phyloP scores from a whole-genome alignment of 2,797 vertebrate species.

The Otolemur crassicaudatus region DNA sequence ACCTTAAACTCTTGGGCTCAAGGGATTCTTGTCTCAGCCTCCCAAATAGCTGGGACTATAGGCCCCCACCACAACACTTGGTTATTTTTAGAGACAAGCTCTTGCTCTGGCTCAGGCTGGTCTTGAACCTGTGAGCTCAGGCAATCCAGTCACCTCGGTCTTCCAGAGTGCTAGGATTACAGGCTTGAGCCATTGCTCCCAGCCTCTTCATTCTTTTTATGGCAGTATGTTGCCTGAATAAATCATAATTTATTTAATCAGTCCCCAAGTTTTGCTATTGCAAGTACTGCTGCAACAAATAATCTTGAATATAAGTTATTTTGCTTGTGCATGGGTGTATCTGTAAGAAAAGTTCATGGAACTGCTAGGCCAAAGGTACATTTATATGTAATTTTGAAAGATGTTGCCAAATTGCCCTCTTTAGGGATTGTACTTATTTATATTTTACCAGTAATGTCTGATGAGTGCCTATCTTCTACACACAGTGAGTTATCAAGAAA shows the following conservation, averaged over 20 bases:
- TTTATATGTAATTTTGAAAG: slow-evolving; percentile 38
- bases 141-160: too few relatives aligned
- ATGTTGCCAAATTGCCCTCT: slow-evolving; percentile 8
- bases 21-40: too few relatives aligned
- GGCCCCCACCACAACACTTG: too few relatives aligned
- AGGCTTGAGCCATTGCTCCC: too few relatives aligned
- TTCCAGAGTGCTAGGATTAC: too few relatives aligned
- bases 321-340: slow-evolving; percentile 1
- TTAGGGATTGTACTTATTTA: neutral
- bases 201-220: slow-evolving; percentile 33
- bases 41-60: too few relatives aligned
- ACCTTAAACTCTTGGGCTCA: too few relatives aligned
- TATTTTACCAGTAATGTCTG: neutral
- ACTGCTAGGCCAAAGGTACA: neutral
- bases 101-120: too few relatives aligned
- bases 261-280: neutral
- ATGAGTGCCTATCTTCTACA: neutral
- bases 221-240: slow-evolving; percentile 37
- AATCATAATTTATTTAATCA: slow-evolving; percentile 58
- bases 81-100: too few relatives aligned
- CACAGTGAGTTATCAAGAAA: slow-evolving; percentile 1
- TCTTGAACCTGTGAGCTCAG: too few relatives aligned
- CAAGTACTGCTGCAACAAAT: neutral
- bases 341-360: slow-evolving; percentile 40
- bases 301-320: slow-evolving; percentile 52